Evolutionary conservation across 2,113 vertebrate species (phyloP).

Genomic region (Morone chrysops): DNA sequence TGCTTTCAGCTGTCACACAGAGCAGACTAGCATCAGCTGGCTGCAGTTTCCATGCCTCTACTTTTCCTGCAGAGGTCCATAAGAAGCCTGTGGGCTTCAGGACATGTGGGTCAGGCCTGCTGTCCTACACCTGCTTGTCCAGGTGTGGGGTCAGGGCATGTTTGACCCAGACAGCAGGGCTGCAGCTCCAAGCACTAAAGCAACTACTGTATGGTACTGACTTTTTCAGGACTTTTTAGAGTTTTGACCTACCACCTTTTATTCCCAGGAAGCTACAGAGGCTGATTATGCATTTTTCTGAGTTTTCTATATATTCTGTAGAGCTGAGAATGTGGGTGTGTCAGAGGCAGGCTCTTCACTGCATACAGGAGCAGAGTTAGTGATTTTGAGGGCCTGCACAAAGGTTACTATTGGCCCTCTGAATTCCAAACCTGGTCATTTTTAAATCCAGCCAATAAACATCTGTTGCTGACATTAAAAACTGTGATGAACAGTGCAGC

Average conservation of each 20-base stretch:
- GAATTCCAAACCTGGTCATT: neutral
- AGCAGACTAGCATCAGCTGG: neutral
- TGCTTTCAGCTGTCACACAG: neutral
- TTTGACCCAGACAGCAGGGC: neutral
- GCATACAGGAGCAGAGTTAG: neutral
- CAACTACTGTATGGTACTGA: neutral
- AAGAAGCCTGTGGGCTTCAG: neutral
- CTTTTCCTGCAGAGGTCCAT: neutral
- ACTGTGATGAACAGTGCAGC: no score
- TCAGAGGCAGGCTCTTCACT: neutral
- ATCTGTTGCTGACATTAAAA: no score
- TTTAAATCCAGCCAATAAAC: neutral
- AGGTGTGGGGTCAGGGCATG: neutral
- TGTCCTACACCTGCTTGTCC: neutral
- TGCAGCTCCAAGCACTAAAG: neutral
- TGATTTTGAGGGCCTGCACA: neutral
- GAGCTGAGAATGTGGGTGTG: neutral
- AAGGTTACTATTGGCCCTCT: neutral
- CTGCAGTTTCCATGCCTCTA: neutral
- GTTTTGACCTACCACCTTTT: neutral
- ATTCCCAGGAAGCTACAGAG: neutral
- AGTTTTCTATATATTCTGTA: no score
- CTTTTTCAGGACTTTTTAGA: no score
- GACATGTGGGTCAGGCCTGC: no score
- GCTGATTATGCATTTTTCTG: neutral